Evolutionary conservation across 2,797 vertebrate genomes (phyloP).

Genomic region (Clarias pachynema): DNA sequence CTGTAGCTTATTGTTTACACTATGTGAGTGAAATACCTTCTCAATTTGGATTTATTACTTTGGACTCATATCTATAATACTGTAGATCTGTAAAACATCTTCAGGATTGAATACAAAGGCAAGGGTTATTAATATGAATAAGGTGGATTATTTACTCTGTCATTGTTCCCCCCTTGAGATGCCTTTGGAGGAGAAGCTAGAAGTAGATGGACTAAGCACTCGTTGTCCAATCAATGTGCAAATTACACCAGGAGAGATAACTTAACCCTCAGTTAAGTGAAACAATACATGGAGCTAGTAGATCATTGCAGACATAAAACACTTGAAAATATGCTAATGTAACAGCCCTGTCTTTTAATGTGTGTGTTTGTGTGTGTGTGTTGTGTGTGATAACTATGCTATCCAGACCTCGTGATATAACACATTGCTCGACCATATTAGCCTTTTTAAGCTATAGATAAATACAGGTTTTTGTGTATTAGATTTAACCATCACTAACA

Average conservation of each 20-base stretch:
- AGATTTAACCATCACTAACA: background rate
- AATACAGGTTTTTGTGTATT: background rate
- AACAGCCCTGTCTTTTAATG: background rate
- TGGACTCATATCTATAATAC: background rate
- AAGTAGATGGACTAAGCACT: background rate
- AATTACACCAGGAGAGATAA: background rate
- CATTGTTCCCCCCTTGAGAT: background rate
- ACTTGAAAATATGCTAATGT: background rate
- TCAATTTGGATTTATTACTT: background rate
- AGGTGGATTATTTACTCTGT: background rate
- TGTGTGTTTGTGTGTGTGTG: background rate
- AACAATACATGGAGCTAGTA: background rate
- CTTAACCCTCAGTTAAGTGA: background rate
- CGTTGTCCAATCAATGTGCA: background rate
- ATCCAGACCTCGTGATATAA: background rate
- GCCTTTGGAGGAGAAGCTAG: background rate
- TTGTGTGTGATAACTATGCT: background rate
- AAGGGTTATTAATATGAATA: background rate
- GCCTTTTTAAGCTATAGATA: background rate
- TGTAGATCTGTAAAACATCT: background rate
- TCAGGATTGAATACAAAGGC: background rate
- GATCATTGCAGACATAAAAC: background rate
- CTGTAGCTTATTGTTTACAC: background rate
- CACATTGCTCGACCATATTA: background rate
- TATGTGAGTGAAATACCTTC: background rate